phyloP scores from a whole-genome alignment of 2,113 vertebrate genomes.

The Genyomyrus donnyi region DNA sequence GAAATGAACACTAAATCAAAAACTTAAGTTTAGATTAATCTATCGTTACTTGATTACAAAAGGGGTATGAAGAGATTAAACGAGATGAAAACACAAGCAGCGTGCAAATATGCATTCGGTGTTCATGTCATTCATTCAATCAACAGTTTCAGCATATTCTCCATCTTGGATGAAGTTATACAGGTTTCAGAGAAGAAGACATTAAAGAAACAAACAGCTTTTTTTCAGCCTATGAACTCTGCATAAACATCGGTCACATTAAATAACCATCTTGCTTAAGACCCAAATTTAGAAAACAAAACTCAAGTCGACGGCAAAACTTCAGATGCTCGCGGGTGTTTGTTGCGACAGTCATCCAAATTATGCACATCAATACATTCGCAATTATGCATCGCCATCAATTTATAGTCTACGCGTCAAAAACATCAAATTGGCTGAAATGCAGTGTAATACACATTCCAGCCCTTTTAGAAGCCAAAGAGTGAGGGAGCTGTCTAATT shows the following conservation, averaged over 20 bases:
- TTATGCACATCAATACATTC: not conserved
- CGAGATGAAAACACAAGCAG: not conserved
- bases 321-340: not conserved
- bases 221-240: not conserved
- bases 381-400: not conserved
- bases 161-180: not conserved
- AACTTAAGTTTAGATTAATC: not conserved
- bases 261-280: not conserved
- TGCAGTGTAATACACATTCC: not conserved
- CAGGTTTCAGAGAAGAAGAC: not conserved
- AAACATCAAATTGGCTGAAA: not conserved
- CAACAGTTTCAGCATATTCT: not conserved
- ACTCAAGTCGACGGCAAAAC: not conserved
- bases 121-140: not conserved
- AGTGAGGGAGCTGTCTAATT: not conserved
- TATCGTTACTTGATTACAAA: not conserved
- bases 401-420: not conserved
- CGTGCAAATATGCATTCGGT: not conserved
- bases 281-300: not conserved
- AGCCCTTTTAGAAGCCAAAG: not conserved
- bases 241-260: not conserved
- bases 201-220: not conserved
- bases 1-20: not conserved
- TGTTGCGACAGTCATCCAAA: not conserved
- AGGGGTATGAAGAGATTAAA: not conserved